Conservation (phyloP, 2,113 vertebrate genomes). For the Carettochelys insculpta region DNA sequence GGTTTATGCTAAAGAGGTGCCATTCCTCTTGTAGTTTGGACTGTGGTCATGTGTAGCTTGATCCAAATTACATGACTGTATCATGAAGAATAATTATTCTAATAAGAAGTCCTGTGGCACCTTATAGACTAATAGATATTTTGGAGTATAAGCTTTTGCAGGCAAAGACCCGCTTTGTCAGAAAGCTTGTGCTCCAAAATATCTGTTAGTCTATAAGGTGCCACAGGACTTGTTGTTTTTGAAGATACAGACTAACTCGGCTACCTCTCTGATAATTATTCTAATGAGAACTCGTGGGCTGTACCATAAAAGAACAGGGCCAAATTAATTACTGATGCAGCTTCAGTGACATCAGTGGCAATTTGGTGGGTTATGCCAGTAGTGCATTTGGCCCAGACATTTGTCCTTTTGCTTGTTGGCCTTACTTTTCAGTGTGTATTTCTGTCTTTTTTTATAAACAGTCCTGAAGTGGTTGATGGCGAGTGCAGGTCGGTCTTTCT, state of each 20-base stretch:
- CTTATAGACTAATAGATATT: too few relatives aligned
- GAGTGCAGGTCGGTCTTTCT: slow-evolving; percentile 94
- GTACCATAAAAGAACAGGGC: not conserved
- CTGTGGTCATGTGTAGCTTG: not conserved
- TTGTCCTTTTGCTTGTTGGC: not conserved
- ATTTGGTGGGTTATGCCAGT: not conserved
- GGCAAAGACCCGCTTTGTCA: too few relatives aligned
- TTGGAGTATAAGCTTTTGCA: too few relatives aligned
- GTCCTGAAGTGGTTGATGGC: slow-evolving; percentile 98
- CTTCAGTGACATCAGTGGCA: accelerated
- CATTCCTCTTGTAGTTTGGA: not conserved
- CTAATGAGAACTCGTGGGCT: not conserved
- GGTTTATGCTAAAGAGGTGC: not conserved
- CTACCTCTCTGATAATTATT: too few relatives aligned
- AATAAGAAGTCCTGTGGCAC: too few relatives aligned
- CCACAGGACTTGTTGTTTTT: too few relatives aligned
- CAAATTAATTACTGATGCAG: not conserved
- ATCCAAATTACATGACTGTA: not conserved
- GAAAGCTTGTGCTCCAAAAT: too few relatives aligned
- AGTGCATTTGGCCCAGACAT: not conserved
- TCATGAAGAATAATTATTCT: not conserved
- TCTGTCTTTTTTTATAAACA: slow-evolving; percentile 64
- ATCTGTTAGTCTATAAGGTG: too few relatives aligned
- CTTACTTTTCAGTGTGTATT: not conserved
- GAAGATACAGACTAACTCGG: too few relatives aligned